Evolutionary conservation across 2,797 vertebrate species (phyloP).

Genomic region (Monodelphis domestica): DNA sequence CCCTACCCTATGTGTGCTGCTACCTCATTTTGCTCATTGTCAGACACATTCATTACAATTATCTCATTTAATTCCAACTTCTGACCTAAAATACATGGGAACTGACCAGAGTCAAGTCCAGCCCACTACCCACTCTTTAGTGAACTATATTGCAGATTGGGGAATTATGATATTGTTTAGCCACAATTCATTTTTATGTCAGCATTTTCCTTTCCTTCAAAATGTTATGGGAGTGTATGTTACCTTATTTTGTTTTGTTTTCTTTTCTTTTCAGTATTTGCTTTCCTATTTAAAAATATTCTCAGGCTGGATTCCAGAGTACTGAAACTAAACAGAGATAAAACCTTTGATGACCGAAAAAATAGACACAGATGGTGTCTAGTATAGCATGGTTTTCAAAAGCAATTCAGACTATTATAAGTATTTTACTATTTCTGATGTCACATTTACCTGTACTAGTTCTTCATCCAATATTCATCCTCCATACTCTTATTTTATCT

Average conservation of each 20-base stretch:
- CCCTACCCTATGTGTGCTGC: not conserved
- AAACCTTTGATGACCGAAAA: constrained; percentile 63
- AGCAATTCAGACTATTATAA: constrained; percentile 66
- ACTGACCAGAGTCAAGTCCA: not conserved
- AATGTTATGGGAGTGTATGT: constrained; percentile 56
- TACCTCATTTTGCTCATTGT: not conserved
- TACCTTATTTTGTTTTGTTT: no score
- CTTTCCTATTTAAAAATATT: constrained; percentile 73
- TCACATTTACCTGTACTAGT: constrained; percentile 78
- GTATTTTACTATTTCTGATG: constrained; percentile 73
- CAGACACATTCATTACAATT: not conserved
- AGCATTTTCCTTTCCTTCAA: constrained; percentile 58
- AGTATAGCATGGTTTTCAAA: constrained; percentile 59
- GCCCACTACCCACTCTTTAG: not conserved
- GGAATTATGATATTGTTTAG: constrained; percentile 28
- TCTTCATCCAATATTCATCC: constrained; percentile 65
- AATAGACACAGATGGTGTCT: constrained; percentile 53
- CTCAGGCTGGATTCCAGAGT: constrained; percentile 52
- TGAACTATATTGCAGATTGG: constrained; percentile 35
- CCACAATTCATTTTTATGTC: constrained; percentile 61
- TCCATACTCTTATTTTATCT: constrained; percentile 49
- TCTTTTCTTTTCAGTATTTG: constrained; percentile 72
- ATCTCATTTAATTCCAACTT: not conserved
- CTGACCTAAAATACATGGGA: not conserved
- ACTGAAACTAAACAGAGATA: constrained; percentile 69